phyloP scores from a whole-genome alignment of 2,113 vertebrate species.

The Balaeniceps rex region DNA sequence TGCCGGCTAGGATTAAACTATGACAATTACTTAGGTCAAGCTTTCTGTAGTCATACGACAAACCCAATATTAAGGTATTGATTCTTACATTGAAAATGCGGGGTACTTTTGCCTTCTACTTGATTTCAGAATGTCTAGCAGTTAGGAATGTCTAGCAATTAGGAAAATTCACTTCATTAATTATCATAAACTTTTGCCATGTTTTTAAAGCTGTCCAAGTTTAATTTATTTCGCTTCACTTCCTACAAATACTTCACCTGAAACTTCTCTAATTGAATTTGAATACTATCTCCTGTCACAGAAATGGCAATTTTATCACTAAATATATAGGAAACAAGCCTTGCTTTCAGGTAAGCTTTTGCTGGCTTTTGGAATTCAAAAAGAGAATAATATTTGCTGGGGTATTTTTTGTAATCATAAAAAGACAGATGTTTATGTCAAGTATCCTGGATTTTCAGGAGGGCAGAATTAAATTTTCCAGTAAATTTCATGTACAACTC shows the following conservation, averaged over 20 bases:
- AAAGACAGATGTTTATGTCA: not conserved
- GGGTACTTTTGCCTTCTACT: not conserved
- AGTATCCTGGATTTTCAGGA: not conserved
- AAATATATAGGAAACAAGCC: not conserved
- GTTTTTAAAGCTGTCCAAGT: not conserved
- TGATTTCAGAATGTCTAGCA: not conserved
- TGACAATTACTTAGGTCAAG: not conserved
- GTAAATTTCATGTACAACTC: not conserved
- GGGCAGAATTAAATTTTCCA: not conserved
- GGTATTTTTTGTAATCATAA: not conserved
- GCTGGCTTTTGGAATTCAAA: not conserved
- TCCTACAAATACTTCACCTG: not conserved
- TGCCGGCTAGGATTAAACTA: too few relatives aligned
- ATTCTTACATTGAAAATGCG: not conserved
- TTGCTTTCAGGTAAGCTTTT: not conserved
- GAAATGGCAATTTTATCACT: not conserved
- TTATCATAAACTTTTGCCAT: not conserved
- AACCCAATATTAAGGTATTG: not conserved
- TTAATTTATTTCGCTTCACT: not conserved
- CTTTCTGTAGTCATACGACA: not conserved
- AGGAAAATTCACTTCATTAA: not conserved
- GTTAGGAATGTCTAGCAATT: too few relatives aligned
- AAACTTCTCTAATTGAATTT: not conserved
- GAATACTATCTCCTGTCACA: not conserved
- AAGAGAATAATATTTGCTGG: not conserved